These are phyloP conservation scores for Peromyscus attwateri DNA, from an alignment of 2,797 vertebrate species.

Conservation along the genomic window DNA sequence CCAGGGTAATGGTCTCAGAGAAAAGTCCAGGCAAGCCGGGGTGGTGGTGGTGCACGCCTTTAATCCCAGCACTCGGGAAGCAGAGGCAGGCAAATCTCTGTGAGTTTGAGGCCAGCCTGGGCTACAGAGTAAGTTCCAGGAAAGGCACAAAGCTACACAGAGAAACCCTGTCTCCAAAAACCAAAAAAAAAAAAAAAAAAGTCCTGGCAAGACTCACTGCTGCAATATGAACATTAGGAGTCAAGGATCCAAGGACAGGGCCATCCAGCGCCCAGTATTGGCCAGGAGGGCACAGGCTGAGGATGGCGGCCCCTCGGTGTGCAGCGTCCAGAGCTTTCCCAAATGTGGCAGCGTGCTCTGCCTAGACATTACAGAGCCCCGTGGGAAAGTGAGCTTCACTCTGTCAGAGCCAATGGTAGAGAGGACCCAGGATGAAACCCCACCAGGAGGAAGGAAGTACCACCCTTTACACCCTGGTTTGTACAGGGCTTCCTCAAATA, in stretches of 20 bases:
- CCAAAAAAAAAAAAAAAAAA: too few species aligned
- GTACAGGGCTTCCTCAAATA: neutral
- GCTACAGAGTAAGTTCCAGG: too few species aligned
- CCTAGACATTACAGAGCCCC: too few species aligned
- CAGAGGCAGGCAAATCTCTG: too few species aligned
- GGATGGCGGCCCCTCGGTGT: accelerated
- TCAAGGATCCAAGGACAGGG: neutral
- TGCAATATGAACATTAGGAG: accelerated
- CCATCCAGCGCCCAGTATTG: accelerated
- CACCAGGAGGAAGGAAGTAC: neutral
- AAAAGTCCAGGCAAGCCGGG: neutral
- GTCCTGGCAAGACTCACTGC: neutral
- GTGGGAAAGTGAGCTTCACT: neutral
- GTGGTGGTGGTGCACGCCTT: too few species aligned
- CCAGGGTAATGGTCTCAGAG: neutral
- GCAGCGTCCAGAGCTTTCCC: neutral
- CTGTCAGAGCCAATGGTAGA: neutral
- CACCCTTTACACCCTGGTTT: neutral
- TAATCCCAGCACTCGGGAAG: too few species aligned
- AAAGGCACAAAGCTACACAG: too few species aligned
- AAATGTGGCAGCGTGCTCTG: neutral
- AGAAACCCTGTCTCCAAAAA: too few species aligned
- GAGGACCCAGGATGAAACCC: neutral
- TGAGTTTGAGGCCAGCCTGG: too few species aligned
- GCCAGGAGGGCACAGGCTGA: neutral